Evolutionary conservation across 2,888 invertebrate genomes (phyloP), one percentile per base, ranked within the genome.

Genomic region (Agrochola macilenta): DNA sequence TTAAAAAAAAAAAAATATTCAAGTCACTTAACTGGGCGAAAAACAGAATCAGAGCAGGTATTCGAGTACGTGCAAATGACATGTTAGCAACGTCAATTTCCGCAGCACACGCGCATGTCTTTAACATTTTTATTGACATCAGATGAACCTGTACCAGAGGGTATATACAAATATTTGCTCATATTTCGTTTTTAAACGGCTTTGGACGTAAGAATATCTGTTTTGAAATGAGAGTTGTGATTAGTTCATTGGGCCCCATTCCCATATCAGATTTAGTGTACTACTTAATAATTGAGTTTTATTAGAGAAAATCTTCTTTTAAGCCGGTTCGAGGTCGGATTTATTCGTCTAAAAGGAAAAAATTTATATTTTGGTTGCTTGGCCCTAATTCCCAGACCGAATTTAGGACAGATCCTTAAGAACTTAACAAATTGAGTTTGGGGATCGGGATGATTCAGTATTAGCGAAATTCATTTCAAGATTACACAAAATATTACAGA

Each of bases 51-150:
- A 0, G 52, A 52, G 2, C 58, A 49, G 23, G 11, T 39, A 69
- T 68, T 69, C 14, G 14, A 70, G 8, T 68, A 14, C 30, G 30
- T 78, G 81, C 68, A 58, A 72, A 57, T 69, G 76, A 74, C 75
- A 74, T 70, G 52, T 69, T 23, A 60, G 26, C 39, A 43, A 39
- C 60, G 54, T 73, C 74, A 74, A 83, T 83, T 78, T 85, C 76
- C 79, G 64, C 20, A 60, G 64, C 11, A 57, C 64, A 81, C 39
- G 58, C 58, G 71, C 9, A 61, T 74, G 68, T 65, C 39, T 52
- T 76, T 39, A 64, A 76, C 71, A 35, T 52, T 35, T 65, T 30
- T 61, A 77, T 81, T 73, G 57, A 83, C 43, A 65, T 17, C 63
- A 49, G 5, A 35, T 11, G 0, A 39, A 52, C 39, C 8, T 26